Evolutionary conservation across 2,888 invertebrate species (phyloP).

Genomic region (Drepanosiphum platanoidis): DNA sequence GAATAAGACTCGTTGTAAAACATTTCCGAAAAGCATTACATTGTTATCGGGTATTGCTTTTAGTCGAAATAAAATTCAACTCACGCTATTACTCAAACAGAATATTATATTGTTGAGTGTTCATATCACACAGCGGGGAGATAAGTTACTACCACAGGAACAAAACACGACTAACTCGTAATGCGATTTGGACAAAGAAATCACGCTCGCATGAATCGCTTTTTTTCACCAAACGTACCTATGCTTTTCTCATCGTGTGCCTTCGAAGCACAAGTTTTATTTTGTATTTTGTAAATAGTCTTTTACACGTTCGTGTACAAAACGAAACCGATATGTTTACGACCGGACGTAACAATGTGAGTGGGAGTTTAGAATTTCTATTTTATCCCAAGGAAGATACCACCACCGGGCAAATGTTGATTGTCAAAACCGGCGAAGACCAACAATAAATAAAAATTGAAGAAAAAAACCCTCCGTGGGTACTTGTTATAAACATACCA

Average conservation of each 20-base stretch:
- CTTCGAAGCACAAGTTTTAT: not conserved
- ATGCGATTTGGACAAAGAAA: not conserved
- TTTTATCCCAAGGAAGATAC: constrained; percentile 44
- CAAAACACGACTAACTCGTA: not conserved
- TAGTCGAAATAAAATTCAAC: not conserved
- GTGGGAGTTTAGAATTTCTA: constrained; percentile 50
- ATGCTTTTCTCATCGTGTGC: not conserved
- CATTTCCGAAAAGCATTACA: not conserved
- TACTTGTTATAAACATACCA: not conserved
- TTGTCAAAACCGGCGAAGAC: constrained; percentile 16
- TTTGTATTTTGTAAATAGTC: not conserved
- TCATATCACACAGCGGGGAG: not conserved
- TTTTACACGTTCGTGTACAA: not conserved
- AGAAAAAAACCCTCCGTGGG: constrained; percentile 23
- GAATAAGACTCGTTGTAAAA: not conserved
- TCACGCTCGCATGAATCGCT: not conserved
- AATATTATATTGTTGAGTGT: not conserved
- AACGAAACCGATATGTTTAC: constrained; percentile 51
- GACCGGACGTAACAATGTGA: constrained; percentile 35
- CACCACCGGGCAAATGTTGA: constrained; percentile 53
- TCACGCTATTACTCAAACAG: not conserved
- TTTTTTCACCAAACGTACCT: not conserved
- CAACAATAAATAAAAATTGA: constrained; percentile 41
- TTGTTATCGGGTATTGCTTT: not conserved
- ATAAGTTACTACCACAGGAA: not conserved